Base-by-base conservation (phyloP, 2,113 vertebrate genomes). In the Glaucomys volans region DNA sequence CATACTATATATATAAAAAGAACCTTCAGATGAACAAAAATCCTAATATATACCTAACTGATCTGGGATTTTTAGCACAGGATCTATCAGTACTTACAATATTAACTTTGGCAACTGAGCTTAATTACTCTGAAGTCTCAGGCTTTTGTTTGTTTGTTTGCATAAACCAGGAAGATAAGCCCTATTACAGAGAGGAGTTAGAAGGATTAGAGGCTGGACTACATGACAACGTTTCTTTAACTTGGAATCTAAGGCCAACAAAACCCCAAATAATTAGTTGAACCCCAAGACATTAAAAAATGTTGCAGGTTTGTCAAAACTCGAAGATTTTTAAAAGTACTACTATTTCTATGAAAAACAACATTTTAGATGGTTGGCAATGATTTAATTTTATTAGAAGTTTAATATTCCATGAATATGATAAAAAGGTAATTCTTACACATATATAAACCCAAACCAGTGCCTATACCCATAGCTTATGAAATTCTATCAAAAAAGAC, bases 301-400 rank as follows among this genome's bases (percentile, higher is more conserved):
- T 32, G 16, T 42, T 81, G 6, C 1, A 79, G 40, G 7, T 47
- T 52, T 92, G 66, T 80, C 20, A 90, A 86, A 91, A 85, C 1
- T 76, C 52, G 47, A n/a, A 74, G 32, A 88, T 22, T 93, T 84
- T 79, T 57, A 22, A 83, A 77, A 80, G 50, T 90, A 72, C 50
- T 62, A 59, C 28, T n/a, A 88, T 69, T 92, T 94, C n/a, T n/a
- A 74, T 17, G 20, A 52, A 87, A 88, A 81, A 67, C 7, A 69
- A 17, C 57, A 8, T 30, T 87, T 37, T 84, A 4, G 16, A 12
- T 94, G 57, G 24, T 7, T 44, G 74, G 42, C 0, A 79, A 40
- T 89, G 13, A 94, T 71, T 52, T 74, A 54, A 95, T 81, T 92
- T 44, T 84, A 20, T 50, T 88, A 80, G 50, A 90, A 77, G 82